Base-by-base conservation (phyloP, 2,888 invertebrate genomes). In the Pecten maximus region DNA sequence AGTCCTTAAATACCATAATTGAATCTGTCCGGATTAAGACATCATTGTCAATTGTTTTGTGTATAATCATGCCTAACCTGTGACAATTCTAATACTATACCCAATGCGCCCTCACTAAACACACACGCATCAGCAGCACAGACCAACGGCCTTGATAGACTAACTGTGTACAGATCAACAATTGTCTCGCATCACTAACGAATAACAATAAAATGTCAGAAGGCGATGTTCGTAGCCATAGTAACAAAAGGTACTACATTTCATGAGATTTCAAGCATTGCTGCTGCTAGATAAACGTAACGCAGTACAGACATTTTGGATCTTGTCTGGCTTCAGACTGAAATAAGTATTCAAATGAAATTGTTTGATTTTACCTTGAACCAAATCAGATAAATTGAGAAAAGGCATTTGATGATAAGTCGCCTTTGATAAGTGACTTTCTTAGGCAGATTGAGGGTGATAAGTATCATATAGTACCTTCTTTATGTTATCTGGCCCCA, bases 51-150 rank as follows among this genome's bases (percentile, higher is more conserved):
- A 74, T 35, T 35, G 74, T 74, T 74, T 35, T 74, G 74, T 74
- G 28, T 74, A 74, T 35, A 23, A 35, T 74, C 74, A 74, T 23
- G 74, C 74, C 74, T 74, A 74, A 74, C 74, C 28, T 74, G 74
- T 74, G 35, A 74, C 10, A 74, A 74, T 35, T 74, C 35, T 74
- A 74, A 74, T 74, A 0, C 0, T 35, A 35, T 2, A 35, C 35
- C 28, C 74, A 28, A 74, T 2, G 35, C 35, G 74, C 15, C 35
- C 28, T 35, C 35, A 54, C 54, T n/a, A 19, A 6, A 28, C 74
- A 74, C 74, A 74, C 74, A 74, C 1, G 74, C 35, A 74, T 28
- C 28, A 2, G 28, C 28, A 3, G 74, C 74, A 74, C 74, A 28
- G 35, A 10, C n/a, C n/a, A 2, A 54, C 16, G 23, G 23, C 35